Conservation (phyloP, 2,797 vertebrate genomes). For the Gymnopithys bicolor region DNA sequence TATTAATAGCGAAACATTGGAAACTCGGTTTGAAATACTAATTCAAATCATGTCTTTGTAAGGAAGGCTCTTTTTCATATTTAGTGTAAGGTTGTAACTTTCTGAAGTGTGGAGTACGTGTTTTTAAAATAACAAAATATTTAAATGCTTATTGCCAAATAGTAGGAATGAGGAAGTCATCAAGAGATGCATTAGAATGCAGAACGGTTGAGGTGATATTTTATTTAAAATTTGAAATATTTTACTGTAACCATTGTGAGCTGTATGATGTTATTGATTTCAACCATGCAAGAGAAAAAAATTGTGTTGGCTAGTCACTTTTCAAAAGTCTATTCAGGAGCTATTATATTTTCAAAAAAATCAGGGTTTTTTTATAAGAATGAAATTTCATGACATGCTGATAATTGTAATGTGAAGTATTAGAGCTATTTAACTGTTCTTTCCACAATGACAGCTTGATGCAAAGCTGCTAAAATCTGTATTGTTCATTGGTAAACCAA, state of each 20-base stretch:
- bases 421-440: not conserved
- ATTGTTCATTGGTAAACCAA: not conserved
- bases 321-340: not conserved
- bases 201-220: not conserved
- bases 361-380: not conserved
- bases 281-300: not conserved
- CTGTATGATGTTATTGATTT: not conserved
- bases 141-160: not conserved
- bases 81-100: not conserved
- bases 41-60: not conserved
- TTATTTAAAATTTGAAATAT: not conserved
- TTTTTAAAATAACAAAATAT: not conserved
- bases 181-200: not conserved
- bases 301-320: not conserved
- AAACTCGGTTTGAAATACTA: not conserved
- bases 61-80: not conserved
- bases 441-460: not conserved
- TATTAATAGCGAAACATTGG: not conserved
- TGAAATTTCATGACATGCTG: not conserved
- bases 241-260: not conserved
- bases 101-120: not conserved
- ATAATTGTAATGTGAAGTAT: not conserved
- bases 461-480: not conserved
- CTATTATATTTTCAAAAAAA: not conserved
- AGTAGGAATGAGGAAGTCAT: not conserved